A percentile compares a stretch with the other conserved stretches of the same genome.
Evolutionary conservation across 2,797 vertebrate genomes (phyloP).

Genomic region (Cyclopterus lumpus): DNA sequence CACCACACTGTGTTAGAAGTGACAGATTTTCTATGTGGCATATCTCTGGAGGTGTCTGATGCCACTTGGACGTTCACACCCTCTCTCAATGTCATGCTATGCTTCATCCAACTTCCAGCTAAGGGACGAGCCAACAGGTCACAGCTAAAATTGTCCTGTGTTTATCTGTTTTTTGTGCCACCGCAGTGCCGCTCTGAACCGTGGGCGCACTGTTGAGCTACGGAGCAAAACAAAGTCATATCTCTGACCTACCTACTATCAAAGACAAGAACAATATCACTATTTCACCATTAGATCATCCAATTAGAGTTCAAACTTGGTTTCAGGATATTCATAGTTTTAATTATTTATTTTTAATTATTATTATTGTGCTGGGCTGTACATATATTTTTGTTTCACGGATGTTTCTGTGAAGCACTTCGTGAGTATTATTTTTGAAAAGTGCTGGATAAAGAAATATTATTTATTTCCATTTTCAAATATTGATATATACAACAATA

Average conservation of each 20-base stretch:
- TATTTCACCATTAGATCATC: constrained; percentile 18
- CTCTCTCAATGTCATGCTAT: constrained; percentile 55
- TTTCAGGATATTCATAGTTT: not conserved
- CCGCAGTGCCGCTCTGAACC: constrained; percentile 18
- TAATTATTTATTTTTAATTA: not conserved
- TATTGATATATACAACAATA: not conserved
- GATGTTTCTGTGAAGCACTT: not conserved
- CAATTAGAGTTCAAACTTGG: constrained; percentile 1
- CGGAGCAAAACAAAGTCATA: constrained; percentile 45
- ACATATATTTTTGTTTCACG: not conserved
- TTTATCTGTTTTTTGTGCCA: constrained; percentile 33
- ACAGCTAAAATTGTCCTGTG: constrained; percentile 40
- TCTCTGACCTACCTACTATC: constrained; percentile 10
- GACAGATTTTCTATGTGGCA: constrained; percentile 54
- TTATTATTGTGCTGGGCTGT: not conserved
- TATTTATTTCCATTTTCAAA: not conserved
- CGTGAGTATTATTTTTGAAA: not conserved
- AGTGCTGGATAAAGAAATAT: not conserved
- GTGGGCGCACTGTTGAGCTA: constrained; percentile 7
- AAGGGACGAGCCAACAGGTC: constrained; percentile 53
- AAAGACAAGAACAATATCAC: not conserved
- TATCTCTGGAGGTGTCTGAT: constrained; percentile 61
- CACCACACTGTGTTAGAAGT: constrained; percentile 59
- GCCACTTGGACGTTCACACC: constrained; percentile 67
- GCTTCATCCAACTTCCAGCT: constrained; percentile 37